A percentile compares a stretch with the other conserved stretches of the same genome.
Evolutionary conservation across 2,797 vertebrate genomes (phyloP).

Genomic region (Diplodus puntazzo): DNA sequence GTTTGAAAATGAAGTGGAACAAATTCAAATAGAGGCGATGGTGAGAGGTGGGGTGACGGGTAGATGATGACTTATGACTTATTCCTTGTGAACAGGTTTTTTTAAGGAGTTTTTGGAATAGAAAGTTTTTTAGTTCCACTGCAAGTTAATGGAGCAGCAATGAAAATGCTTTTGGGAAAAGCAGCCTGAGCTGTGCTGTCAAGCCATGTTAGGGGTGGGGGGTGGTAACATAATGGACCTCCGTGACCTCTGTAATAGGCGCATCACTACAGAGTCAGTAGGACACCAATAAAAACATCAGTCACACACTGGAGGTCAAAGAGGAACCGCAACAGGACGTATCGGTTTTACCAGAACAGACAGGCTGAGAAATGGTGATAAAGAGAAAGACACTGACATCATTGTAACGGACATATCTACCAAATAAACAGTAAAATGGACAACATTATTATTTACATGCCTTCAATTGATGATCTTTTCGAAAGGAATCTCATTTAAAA

Average conservation of each 20-base stretch:
- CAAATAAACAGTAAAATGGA: background rate
- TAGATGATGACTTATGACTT: slow-evolving; percentile 28
- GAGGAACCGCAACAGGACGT: slow-evolving; percentile 39
- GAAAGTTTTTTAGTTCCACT: slow-evolving; percentile 38
- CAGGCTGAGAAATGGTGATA: background rate
- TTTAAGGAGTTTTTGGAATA: slow-evolving; percentile 1
- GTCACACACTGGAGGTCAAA: slow-evolving; percentile 70
- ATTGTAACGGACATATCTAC: background rate
- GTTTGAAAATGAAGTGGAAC: slow-evolving; percentile 71
- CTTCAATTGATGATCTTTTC: background rate
- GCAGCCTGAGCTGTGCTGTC: slow-evolving; percentile 37
- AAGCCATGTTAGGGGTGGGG: background rate
- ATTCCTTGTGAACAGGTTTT: background rate
- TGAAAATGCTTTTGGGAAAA: slow-evolving; percentile 27
- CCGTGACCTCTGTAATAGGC: slow-evolving; percentile 78
- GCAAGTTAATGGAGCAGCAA: slow-evolving; percentile 26
- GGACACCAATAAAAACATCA: slow-evolving; percentile 81
- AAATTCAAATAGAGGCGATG: slow-evolving; percentile 59
- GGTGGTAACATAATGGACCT: slow-evolving; percentile 59
- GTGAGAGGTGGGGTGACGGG: background rate
- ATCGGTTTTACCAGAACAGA: slow-evolving; percentile 44
- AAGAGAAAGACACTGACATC: slow-evolving; percentile 9
- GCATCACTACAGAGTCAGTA: slow-evolving; percentile 75
- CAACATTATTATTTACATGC: background rate
- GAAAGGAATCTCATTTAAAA: background rate